A percentile compares a stretch with the other conserved stretches of the same genome.
These are phyloP conservation scores for Semaprochilodus insignis DNA, from an alignment of 2,797 vertebrate species.

Conservation along the genomic window DNA sequence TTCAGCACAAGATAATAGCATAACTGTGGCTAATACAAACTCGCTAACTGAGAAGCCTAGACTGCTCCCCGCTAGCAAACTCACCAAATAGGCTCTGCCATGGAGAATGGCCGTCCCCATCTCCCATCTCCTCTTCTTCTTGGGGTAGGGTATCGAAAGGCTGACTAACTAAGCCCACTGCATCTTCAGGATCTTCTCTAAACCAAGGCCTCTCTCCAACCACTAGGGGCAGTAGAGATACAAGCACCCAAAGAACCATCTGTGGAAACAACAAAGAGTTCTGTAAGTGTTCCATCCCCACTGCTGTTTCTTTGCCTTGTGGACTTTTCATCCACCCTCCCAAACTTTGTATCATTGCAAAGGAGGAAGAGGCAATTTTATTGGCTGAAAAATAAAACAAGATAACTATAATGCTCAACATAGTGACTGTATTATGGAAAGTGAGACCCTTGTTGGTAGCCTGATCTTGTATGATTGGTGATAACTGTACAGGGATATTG, in stretches of 20 bases:
- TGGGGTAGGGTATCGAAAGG: conserved; percentile 75
- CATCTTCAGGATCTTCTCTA: conserved; percentile 60
- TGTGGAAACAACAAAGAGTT: conserved; percentile 53
- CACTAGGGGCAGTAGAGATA: conserved; percentile 78
- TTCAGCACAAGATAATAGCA: neutral
- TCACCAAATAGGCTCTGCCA: conserved; percentile 68
- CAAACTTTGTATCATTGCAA: too few relatives aligned
- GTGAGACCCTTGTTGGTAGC: too few relatives aligned
- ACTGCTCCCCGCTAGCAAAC: conserved; percentile 14
- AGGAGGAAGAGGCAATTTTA: too few relatives aligned
- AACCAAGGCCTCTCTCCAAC: conserved; percentile 67
- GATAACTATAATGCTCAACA: too few relatives aligned
- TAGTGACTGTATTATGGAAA: too few relatives aligned
- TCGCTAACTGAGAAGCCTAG: neutral
- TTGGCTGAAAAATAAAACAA: too few relatives aligned
- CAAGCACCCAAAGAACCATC: conserved; percentile 78
- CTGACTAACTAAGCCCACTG: conserved; percentile 64
- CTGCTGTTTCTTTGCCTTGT: neutral
- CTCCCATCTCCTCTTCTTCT: conserved; percentile 69
- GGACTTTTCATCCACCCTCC: neutral
- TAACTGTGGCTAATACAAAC: neutral
- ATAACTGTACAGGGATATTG: too few relatives aligned
- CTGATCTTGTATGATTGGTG: too few relatives aligned
- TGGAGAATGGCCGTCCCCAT: conserved; percentile 67
- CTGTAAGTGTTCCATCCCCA: neutral